Evolutionary conservation across 2,888 invertebrate species (phyloP).

Genomic region (Eupsilia transversa): DNA sequence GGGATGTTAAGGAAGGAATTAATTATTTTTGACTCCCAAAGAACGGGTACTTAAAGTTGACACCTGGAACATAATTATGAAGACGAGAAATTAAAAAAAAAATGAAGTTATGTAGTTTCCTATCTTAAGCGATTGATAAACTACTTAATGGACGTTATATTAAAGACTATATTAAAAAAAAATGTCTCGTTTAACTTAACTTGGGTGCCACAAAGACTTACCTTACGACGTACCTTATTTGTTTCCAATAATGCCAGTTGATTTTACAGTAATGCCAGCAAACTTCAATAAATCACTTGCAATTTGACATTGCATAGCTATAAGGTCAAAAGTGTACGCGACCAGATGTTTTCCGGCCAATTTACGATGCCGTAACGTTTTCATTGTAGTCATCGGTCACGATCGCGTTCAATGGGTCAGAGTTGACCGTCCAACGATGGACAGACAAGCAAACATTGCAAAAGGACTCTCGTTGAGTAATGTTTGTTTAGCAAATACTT

Average conservation of each 20-base stretch:
- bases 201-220: not conserved
- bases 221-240: not conserved
- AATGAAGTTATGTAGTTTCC: constrained; percentile 21
- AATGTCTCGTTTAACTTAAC: not conserved
- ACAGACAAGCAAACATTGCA: constrained; percentile 64
- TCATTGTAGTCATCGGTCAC: constrained; percentile 83
- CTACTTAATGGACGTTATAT: not conserved
- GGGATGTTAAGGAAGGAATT: constrained; percentile 26
- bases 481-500: constrained; percentile 55
- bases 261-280: constrained; percentile 11
- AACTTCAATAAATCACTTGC: constrained; percentile 49
- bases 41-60: constrained; percentile 6
- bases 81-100: constrained; percentile 10
- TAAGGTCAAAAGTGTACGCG: constrained; percentile 76
- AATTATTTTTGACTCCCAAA: constrained; percentile 1
- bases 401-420: constrained; percentile 83
- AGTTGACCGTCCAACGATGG: constrained; percentile 74
- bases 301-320: constrained; percentile 63
- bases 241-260: too few species aligned
- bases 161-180: not conserved
- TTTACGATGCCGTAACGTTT: constrained; percentile 75
- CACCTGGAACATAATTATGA: not conserved
- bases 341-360: constrained; percentile 79
- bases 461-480: constrained; percentile 66
- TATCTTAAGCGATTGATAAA: not conserved